Evolutionary conservation across 53 echinoderm and acorn worm species (phyloP), one percentile per base, ranked within the genome.

Genomic region (Antedon mediterranea): DNA sequence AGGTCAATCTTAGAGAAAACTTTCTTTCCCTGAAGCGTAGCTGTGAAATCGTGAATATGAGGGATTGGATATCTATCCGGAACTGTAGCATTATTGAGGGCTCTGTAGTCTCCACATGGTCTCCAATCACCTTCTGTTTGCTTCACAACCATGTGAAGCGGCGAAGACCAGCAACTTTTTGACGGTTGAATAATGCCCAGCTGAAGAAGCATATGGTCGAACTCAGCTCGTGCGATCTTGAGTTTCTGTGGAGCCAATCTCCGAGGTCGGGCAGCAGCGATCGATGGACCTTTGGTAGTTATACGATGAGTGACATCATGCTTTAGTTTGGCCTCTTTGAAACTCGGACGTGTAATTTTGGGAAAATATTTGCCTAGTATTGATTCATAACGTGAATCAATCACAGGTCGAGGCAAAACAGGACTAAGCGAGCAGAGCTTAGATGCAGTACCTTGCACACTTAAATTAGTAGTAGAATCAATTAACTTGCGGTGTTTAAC

Each of bases 291-390:
- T 44, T 57, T 77, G 27, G 84, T 88, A 0, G 18, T 31, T 34
- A 88, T 88, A 32, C 74, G 81, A 34, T 88, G 88, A 4, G 88
- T 88, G 26, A 81, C 81, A 11, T 75, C 43, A 57, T 88, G 88
- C 37, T 84, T 88, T 15, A 80, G n/a, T 0, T 73, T 20, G 5
- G 15, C 18, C 6, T 80, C 81, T 26, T 57, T 57, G 23, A 57
- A 57, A 15, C 57, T 3, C 20, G 57, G 57, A 1, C 57, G 11
- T n/a, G n/a, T n/a, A 23, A 1, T 57, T 8, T 18, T 2, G 20
- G n/a, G 57, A 11, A 2, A 26, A 23, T 15, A 57, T 57, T 57
- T 1, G 20, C 3, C 11, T 11, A 57, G 23, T 18, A 57, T 57
- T 15, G 15, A 18, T 2, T 57, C 15, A 18, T 15, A 23, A 3